Base-by-base conservation (phyloP, 2,797 vertebrate genomes). In the Rhodeus uyekii region DNA sequence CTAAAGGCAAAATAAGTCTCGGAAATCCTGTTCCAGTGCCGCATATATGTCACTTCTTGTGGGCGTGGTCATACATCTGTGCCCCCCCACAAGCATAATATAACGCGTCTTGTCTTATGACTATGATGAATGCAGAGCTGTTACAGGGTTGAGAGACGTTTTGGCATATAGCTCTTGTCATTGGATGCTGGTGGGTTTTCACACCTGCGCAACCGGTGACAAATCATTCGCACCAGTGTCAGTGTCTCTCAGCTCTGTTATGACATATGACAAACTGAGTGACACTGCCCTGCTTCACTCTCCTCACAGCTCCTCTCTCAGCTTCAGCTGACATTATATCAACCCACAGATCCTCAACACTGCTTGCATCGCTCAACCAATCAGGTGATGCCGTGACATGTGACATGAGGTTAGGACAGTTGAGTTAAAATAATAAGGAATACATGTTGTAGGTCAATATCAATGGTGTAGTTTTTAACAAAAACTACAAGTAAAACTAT, bases 221-320 rank as follows among this genome's bases (percentile, higher is more conserved):
- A 80, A 86, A 87, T 63, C 55, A 29, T 64, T 72, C 16, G 16
- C 36, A 58, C 67, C n/a, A 32, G 63, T 65, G 80, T 82, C 80
- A 75, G 73, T 36, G 74, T 73, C 74, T 78, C 58, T 69, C 71
- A 29, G 75, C 8, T 27, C 78, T 69, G 74, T 82, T 82, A 74
- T 85, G 82, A 83, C 82, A 84, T 42, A 68, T 85, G 87, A 73
- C 87, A 86, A 61, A 64, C 24, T n/a, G 65, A 86, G 81, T 63
- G 53, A 46, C 32, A 55, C 72, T 86, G 76, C 55, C 71, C 76
- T 44, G 9, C 55, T 84, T 48, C 38, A 29, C 72, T n/a, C 27
- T 39, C 53, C 75, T 36, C 42, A 50, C 18, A 78, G 38, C 42
- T 39, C 67, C 38, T 84, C 48, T 50, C 68, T 74, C 46, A 39